Percentiles rank a stretch among this genome's conserved stretches.
phyloP scores from a whole-genome alignment of 2,797 vertebrate genomes.

The Centroberyx gerrardi region DNA sequence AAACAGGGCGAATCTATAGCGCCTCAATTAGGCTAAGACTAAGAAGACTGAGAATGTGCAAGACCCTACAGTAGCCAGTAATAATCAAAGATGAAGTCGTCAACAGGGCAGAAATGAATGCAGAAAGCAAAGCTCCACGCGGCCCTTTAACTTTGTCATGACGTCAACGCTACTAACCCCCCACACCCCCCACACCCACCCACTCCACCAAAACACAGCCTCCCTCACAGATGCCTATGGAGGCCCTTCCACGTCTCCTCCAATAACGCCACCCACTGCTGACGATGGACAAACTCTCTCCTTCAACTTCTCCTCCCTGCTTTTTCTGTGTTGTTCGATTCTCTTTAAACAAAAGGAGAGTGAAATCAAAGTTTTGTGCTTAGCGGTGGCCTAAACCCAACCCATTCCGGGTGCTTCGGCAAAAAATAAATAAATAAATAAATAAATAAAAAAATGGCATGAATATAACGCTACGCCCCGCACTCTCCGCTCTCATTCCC shows the following conservation, averaged over 20 bases:
- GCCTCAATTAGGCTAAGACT: too few relatives aligned
- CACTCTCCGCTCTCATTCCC: conserved; percentile 54
- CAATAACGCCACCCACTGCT: conserved; percentile 43
- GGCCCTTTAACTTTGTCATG: conserved; percentile 46
- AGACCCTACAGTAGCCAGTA: too few relatives aligned
- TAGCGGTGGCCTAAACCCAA: conserved; percentile 62
- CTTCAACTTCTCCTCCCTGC: conserved; percentile 6
- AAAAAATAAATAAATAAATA: background rate
- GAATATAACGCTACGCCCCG: conserved; percentile 51
- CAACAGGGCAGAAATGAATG: background rate
- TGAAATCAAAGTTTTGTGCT: conserved; percentile 74
- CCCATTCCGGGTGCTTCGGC: conserved; percentile 37
- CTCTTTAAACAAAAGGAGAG: conserved; percentile 42
- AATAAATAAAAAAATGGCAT: conserved; percentile 10
- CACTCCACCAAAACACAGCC: conserved; percentile 31
- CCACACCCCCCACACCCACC: conserved; percentile 11
- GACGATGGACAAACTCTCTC: conserved; percentile 44
- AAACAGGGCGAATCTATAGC: too few relatives aligned
- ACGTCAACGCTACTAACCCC: conserved; percentile 28
- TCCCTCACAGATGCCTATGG: conserved; percentile 36
- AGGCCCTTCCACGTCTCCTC: conserved; percentile 48
- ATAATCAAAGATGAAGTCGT: background rate
- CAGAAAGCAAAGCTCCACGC: conserved; percentile 32
- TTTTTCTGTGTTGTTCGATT: conserved; percentile 55
- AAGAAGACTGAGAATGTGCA: background rate